Base-by-base conservation (phyloP, 2,113 vertebrate genomes). In the Setophaga kirtlandii region DNA sequence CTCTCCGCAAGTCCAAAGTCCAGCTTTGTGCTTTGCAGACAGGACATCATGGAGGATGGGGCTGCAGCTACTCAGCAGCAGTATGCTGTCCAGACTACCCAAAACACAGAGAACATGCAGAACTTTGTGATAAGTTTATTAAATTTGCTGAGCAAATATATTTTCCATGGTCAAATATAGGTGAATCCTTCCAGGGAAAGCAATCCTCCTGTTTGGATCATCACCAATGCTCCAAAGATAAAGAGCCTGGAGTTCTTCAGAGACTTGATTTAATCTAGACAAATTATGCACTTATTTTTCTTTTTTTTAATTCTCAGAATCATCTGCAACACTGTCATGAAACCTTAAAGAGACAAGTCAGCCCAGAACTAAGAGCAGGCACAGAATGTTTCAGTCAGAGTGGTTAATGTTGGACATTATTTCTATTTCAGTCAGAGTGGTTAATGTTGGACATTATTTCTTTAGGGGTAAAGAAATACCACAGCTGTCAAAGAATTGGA, bases 221-320 rank as follows among this genome's bases (percentile, higher is more conserved):
- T 56, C 65, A 94, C 77, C 94, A 94, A 17, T 3, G 31, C 83
- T 87, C 80, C 39, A 15, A 69, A 91, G 71, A 93, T 65, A 50
- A 91, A 76, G 65, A 91, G 87, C 49, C 94, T 96, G 94, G 91
- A 94, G 69, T 92, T 94, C 68, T 96, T 96, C 95, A 97, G 28
- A 88, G 56, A 37, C 56, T 49, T 90, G 65, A 95, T 94, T 89
- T 89, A 89, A 96, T 91, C 87, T 96, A 74, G 56, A 92, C 56
- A 77, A 83, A 89, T 83, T 70, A 87, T 58, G 39, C 23, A 11
- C 10, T 59, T 27, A 10, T 28, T 58, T 27, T 68, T 21, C 6
- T 23, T 23, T 69, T 21, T 46, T 35, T 46, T 3, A 68, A 35
- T 70, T 93, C 79, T 83, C 50, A 88, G 75, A 83, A 80, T 90